These are phyloP conservation scores for Drosophila meridiana DNA, from an alignment of 2,888 invertebrate species.

Conservation along the genomic window DNA sequence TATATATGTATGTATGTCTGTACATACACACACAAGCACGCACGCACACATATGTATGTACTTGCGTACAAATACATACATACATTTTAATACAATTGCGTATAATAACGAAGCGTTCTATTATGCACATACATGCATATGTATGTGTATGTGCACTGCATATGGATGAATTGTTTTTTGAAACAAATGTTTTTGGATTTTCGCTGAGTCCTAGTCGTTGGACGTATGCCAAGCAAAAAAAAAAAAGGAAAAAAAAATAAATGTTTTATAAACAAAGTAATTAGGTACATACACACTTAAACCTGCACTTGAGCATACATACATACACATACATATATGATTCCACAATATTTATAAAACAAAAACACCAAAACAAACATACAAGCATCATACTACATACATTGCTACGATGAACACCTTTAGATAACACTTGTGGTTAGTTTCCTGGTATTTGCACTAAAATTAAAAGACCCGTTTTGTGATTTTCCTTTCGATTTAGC, in stretches of 20 bases:
- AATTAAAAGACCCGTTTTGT: conserved; percentile 35
- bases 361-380: conserved; percentile 64
- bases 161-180: conserved; percentile 32
- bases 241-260: conserved; percentile 5
- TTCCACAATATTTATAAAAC: conserved; percentile 54
- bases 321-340: conserved; percentile 12
- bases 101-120: conserved; percentile 27
- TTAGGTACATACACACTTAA: conserved; percentile 37
- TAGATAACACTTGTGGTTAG: conserved; percentile 30
- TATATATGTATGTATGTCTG: conserved; percentile 13
- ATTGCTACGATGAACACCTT: conserved; percentile 50
- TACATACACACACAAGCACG: neutral
- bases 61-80: conserved; percentile 12
- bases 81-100: conserved; percentile 39
- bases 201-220: conserved; percentile 6
- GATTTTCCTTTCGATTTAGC: conserved; percentile 53
- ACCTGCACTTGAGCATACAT: conserved; percentile 10
- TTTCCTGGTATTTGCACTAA: conserved; percentile 28
- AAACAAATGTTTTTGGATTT: conserved; percentile 17
- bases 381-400: conserved; percentile 53
- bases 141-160: conserved; percentile 10
- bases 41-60: conserved; percentile 14
- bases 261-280: conserved; percentile 64
- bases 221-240: conserved; percentile 1
- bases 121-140: conserved; percentile 17